Base-by-base conservation (phyloP, 2,113 vertebrate species). In the Hepsetus odoe region DNA sequence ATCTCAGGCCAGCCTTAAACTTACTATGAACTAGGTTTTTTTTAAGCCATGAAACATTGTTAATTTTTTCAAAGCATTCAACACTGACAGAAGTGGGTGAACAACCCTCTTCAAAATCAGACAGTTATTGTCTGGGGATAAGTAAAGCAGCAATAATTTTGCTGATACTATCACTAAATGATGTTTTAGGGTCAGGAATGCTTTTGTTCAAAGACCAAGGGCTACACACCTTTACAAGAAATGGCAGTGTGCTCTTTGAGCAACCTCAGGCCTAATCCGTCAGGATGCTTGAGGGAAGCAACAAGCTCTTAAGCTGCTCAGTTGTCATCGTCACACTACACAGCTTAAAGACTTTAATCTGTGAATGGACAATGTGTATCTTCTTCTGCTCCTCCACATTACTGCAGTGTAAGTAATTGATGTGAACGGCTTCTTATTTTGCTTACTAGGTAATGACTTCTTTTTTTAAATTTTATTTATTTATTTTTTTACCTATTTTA, bases 211-310 rank as follows among this genome's bases (percentile, higher is more conserved):
- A 32, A 62, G 28, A 6, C 32, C 7, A 40, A 24, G 35, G 30
- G 6, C 9, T 10, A 4, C 64, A 33, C 22, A 42, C 35, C 32
- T 28, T 76, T 75, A 56, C n/a, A 78, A 61, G 12, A 62, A 55
- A 3, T 62, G 66, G 55, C 40, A 32, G 33, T 61, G 24, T 16
- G 40, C n/a, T 51, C 22, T 46, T 49, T 53, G 30, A 18, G 18
- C 22, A 59, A 14, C 56, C 20, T 40, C 11, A n/a, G 18, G 20
- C 18, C 11, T 42, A 72, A 40, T 44, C 72, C 62, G 30, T 72
- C 33, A 55, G 35, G 56, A 53, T 3, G 22, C 13, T 24, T 18
- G 16, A 32, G 30, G 8, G 59, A 33, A 62, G 20, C 28, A 32
- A 8, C 24, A 35, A 33, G 18, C 61, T 18, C 11, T 8, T 64